Base-by-base conservation (phyloP, 2,797 vertebrate species). In the Manis javanica region DNA sequence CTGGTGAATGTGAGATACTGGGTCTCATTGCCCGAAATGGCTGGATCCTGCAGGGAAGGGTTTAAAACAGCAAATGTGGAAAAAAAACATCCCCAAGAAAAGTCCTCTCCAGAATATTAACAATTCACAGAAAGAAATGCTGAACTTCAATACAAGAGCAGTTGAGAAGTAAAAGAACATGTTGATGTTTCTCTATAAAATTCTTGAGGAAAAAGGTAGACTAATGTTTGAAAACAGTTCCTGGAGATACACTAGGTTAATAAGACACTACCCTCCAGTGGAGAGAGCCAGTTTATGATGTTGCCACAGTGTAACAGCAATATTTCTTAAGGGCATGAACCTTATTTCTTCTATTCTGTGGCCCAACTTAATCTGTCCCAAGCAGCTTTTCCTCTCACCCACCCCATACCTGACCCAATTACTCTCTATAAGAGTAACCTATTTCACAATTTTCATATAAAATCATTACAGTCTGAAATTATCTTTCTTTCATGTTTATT, bases 21-120 rank as follows among this genome's bases (percentile, higher is more conserved):
- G 0, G 99, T 99, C 98, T 99, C 99, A 79, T 99, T 99, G 71
- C 98, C 99, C 64, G 99, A 99, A 97, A 99, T 99, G 51, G 99
- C 99, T 82, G 99, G 99, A 96, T 99, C 99, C 99, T 99, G 79
- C 37, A 90, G 95, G 8, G 14, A 96, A 82, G 51, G 2, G n/a
- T 95, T 87, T 78, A 69, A 83, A 85, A 88, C 2, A 75, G 15
- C 7, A 59, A 79, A 71, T 26, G n/a, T 89, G 31, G 31, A 34
- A 91, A 53, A 71, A 69, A 88, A 89, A 61, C 0, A 23, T 69
- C 57, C 37, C n/a, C 14, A 89, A 49, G 59, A 57, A 82, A 86
- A 63, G 21, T 11, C 26, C 10, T 57, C 23, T 71, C 34, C 49
- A 59, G 66, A 85, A 57, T 7, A 15, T 39, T 18, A 78, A 59